phyloP scores from a whole-genome alignment of 30 jellyfish, hydroid and myxozoan species.

The Pelagia noctiluca region DNA sequence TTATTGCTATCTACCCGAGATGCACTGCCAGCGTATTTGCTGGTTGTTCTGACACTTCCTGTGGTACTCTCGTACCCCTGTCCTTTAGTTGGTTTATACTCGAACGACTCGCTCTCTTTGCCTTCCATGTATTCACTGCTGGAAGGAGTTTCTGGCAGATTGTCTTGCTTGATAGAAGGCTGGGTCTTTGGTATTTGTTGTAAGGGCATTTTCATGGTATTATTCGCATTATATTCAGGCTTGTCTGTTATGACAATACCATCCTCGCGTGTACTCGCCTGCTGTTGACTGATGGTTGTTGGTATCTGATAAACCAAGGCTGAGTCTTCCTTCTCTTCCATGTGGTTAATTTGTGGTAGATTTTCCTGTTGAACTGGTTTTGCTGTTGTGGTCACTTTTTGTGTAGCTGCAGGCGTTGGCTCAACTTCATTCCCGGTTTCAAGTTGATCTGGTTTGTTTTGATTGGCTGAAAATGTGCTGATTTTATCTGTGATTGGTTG shows the following conservation, averaged over 20 bases:
- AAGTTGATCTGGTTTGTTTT: background rate
- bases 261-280: background rate
- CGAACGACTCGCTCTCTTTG: background rate
- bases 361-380: slow-evolving; percentile 2
- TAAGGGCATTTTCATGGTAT: background rate
- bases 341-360: slow-evolving; percentile 1
- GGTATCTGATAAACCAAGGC: background rate
- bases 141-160: background rate
- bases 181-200: background rate
- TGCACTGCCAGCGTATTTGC: no score
- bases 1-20: no score
- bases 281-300: background rate
- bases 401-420: background rate
- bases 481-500: slow-evolving; percentile 66
- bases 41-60: background rate
- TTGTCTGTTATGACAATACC: background rate
- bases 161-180: background rate
- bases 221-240: background rate
- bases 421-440: background rate
- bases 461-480: slow-evolving; percentile 54
- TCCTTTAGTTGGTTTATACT: slow-evolving; percentile 1
- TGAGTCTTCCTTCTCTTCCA: background rate
- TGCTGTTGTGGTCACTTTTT: slow-evolving; percentile 22
- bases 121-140: background rate
- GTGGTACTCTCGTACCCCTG: background rate